Percentiles rank a stretch among this genome's conserved stretches.
phyloP scores from a whole-genome alignment of 23 tunicate species.

The Ciona savignyi region DNA sequence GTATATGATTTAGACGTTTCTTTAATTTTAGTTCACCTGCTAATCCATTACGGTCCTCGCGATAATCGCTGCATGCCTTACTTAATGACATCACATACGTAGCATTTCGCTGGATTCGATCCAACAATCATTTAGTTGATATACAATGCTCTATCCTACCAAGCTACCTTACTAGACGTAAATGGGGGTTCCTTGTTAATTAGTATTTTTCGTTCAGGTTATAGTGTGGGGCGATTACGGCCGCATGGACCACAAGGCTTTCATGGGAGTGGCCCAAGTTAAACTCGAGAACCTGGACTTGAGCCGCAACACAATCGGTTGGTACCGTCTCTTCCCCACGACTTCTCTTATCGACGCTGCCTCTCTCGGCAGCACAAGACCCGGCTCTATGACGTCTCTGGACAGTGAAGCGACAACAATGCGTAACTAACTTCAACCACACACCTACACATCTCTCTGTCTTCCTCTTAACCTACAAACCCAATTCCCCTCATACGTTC shows the following conservation, averaged over 20 bases:
- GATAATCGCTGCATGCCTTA: too few species aligned
- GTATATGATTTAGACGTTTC: too few species aligned
- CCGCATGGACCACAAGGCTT: conserved; percentile 77
- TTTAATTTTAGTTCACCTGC: too few species aligned
- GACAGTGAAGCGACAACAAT: conserved; percentile 21
- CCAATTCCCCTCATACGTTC: too few species aligned
- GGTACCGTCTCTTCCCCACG: conserved; percentile 79
- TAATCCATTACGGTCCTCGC: too few species aligned
- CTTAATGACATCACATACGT: too few species aligned
- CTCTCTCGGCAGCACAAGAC: conserved; percentile 9
- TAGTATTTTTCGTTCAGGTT: conserved; percentile 35
- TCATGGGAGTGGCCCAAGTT: conserved; percentile 84
- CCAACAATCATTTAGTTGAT: too few species aligned
- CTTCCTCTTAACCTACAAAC: too few species aligned
- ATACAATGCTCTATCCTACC: too few species aligned
- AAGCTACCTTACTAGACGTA: too few species aligned
- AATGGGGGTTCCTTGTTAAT: too few species aligned
- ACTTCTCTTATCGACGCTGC: conserved; percentile 47
- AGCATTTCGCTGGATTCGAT: too few species aligned
- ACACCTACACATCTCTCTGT: background rate
- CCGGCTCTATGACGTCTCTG: conserved; percentile 46
- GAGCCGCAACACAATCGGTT: conserved; percentile 25
- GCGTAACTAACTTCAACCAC: conserved; percentile 10
- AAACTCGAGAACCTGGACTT: conserved; percentile 42
- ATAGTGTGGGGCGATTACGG: conserved; percentile 91